phyloP scores from a whole-genome alignment of 2,113 vertebrate genomes.

The Pungitius pungitius region DNA sequence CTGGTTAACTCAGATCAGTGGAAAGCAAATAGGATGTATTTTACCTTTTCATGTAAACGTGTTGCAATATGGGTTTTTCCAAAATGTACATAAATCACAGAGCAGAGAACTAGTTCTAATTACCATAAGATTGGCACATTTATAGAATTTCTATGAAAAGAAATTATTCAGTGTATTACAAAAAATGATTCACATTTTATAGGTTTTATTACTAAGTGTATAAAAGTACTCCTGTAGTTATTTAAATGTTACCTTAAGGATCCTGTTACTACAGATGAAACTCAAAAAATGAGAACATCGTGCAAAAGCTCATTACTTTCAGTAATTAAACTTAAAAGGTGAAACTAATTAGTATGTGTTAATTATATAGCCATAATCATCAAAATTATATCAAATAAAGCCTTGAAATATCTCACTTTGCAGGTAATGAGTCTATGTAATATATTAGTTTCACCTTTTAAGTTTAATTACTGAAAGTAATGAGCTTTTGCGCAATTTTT shows the following conservation, averaged over 20 bases:
- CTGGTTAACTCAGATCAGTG: background rate
- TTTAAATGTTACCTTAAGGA: background rate
- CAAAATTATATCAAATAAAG: no score
- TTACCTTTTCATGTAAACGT: background rate
- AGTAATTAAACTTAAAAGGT: no score
- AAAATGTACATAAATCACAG: background rate
- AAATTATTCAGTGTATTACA: background rate
- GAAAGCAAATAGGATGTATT: background rate
- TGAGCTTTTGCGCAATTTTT: no score
- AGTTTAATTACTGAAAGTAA: no score
- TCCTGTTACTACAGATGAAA: background rate
- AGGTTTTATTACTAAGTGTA: conserved; percentile 2
- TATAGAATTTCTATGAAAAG: background rate
- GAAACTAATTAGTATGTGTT: no score
- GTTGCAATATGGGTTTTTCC: background rate
- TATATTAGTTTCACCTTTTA: no score
- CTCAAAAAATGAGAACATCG: no score
- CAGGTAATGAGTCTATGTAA: no score
- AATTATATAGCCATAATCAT: no score
- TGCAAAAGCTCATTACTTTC: no score
- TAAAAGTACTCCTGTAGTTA: conserved; percentile 16
- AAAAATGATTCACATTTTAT: conserved; percentile 13
- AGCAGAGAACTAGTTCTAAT: background rate
- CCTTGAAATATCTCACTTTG: no score
- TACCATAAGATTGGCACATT: conserved; percentile 29